Percentiles rank a stretch among this genome's conserved stretches.
phyloP scores from a whole-genome alignment of 2,113 vertebrate species.

The Micromys minutus region DNA sequence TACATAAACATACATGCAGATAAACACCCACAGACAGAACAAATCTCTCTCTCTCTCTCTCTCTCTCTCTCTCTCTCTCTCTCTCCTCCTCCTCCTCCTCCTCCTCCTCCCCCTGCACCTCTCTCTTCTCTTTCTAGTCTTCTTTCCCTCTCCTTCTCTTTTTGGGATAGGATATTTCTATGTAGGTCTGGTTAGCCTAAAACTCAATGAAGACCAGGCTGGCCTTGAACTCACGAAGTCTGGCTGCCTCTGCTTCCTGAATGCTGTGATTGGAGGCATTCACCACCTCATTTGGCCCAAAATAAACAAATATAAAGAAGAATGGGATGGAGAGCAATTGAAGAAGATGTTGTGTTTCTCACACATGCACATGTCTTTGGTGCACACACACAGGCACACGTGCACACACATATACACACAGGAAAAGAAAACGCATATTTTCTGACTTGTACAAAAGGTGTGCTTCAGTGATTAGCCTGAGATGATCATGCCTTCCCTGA shows the following conservation, averaged over 20 bases:
- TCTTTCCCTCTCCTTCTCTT: neutral
- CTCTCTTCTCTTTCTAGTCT: no score
- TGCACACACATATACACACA: neutral
- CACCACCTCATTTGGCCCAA: neutral
- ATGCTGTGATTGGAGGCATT: neutral
- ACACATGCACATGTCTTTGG: neutral
- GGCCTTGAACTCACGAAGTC: neutral
- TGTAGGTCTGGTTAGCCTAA: neutral
- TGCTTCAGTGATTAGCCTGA: neutral
- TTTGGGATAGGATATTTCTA: neutral
- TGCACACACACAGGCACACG: neutral
- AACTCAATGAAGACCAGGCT: neutral
- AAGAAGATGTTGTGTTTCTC: neutral
- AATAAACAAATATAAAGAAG: neutral
- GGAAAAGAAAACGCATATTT: neutral
- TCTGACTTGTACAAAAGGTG: neutral
- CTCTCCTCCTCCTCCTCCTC: rapidly evolving
- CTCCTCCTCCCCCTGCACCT: no score
- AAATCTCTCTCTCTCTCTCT: no score
- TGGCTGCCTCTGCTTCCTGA: rapidly evolving
- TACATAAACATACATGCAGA: neutral
- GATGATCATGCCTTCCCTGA: neutral
- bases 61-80: rapidly evolving
- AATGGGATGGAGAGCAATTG: neutral
- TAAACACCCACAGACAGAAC: neutral